Conservation (phyloP, 2,113 vertebrate genomes). For the Limnothrissa miodon region DNA sequence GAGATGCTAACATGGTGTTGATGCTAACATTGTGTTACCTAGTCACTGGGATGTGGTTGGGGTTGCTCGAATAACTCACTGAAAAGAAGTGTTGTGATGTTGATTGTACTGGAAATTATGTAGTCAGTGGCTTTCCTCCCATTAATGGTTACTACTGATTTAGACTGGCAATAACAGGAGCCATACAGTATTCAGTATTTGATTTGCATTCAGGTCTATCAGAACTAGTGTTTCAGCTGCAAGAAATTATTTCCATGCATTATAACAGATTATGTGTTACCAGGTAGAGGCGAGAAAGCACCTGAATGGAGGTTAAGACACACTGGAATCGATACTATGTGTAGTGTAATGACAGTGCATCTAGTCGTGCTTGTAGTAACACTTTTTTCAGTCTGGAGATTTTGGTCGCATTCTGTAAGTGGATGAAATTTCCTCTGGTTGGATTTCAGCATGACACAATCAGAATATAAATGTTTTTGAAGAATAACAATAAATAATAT, state of each 20-base stretch:
- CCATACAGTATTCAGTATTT: constrained; percentile 24
- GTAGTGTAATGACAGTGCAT: background rate
- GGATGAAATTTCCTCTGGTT: background rate
- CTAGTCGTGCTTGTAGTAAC: constrained; percentile 10
- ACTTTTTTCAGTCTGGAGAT: background rate
- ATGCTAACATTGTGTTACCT: background rate
- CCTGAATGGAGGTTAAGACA: background rate
- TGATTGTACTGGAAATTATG: background rate
- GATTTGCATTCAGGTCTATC: constrained; percentile 36
- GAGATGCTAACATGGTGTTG: background rate
- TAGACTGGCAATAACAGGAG: background rate
- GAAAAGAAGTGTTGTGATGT: constrained; percentile 3
- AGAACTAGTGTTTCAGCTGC: background rate
- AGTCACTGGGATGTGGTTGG: background rate
- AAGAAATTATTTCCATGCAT: background rate
- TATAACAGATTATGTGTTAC: background rate
- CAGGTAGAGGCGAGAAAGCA: background rate
- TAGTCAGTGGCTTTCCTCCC: background rate
- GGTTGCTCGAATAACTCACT: background rate
- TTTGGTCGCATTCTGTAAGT: background rate
- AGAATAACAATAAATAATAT: background rate
- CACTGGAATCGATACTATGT: background rate
- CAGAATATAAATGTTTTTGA: background rate
- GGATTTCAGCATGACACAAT: background rate
- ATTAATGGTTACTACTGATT: background rate